A percentile compares a stretch with the other conserved stretches of the same genome.
Evolutionary conservation across 2,113 vertebrate genomes (phyloP).

Genomic region (Periophthalmodon schlosseri): DNA sequence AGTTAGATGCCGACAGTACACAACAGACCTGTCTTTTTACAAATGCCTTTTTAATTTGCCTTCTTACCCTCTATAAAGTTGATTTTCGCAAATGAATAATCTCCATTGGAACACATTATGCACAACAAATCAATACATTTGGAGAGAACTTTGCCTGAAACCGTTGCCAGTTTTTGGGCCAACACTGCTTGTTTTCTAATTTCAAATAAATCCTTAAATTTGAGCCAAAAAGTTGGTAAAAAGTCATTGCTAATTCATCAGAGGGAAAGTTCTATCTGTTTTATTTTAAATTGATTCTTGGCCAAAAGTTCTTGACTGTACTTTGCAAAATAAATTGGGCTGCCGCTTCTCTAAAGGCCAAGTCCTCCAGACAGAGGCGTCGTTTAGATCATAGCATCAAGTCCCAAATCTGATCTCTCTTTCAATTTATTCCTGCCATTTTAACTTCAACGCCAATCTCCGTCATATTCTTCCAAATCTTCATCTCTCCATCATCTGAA

Average conservation of each 20-base stretch:
- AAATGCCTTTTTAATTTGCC: not conserved
- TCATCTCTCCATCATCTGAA: constrained; percentile 60
- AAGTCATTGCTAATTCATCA: not conserved
- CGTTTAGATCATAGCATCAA: constrained; percentile 39
- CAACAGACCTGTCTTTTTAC: no score
- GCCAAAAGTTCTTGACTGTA: constrained; percentile 6
- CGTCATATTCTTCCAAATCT: not conserved
- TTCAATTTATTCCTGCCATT: constrained; percentile 55
- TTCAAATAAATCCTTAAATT: not conserved
- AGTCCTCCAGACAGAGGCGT: constrained; percentile 1
- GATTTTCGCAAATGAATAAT: not conserved
- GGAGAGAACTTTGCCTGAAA: not conserved
- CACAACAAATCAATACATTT: not conserved
- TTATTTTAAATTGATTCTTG: constrained; percentile 4
- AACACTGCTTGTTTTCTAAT: not conserved
- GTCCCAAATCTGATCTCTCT: constrained; percentile 57
- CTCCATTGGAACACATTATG: not conserved
- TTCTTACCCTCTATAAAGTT: not conserved
- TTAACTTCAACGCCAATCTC: constrained; percentile 57
- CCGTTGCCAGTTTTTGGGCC: not conserved
- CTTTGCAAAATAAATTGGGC: constrained; percentile 26
- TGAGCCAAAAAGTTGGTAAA: not conserved
- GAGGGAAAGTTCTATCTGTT: not conserved
- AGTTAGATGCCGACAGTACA: no score
- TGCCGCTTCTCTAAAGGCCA: constrained; percentile 10